Evolutionary conservation across 2,888 invertebrate genomes (phyloP).

Genomic region (Leptopterna dolabrata): DNA sequence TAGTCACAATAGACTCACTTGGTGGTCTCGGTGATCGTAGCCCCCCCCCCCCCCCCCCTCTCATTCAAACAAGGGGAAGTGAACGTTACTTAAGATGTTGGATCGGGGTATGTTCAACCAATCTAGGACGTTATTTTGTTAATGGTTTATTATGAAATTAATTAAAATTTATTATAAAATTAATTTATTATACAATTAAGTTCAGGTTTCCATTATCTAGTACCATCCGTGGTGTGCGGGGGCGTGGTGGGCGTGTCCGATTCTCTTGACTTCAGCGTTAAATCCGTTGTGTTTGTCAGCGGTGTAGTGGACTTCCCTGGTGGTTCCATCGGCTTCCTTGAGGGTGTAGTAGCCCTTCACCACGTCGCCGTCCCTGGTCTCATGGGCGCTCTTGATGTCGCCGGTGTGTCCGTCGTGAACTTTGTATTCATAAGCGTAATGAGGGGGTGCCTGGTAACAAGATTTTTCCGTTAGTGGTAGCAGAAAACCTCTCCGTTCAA

Average conservation of each 20-base stretch:
- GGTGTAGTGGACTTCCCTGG: constrained; percentile 63
- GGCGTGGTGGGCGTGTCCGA: constrained; percentile 62
- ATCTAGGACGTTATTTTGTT: too few species aligned
- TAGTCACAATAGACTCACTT: too few species aligned
- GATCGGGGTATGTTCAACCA: too few species aligned
- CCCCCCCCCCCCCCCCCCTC: too few species aligned
- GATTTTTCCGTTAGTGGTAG: not conserved
- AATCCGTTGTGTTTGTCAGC: constrained; percentile 64
- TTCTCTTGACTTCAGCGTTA: constrained; percentile 63
- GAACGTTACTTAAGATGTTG: too few species aligned
- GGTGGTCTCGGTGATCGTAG: too few species aligned
- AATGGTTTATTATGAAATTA: too few species aligned
- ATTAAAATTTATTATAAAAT: too few species aligned
- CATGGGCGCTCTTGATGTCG: constrained; percentile 63
- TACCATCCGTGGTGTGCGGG: constrained; percentile 24
- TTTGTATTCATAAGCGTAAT: constrained; percentile 63
- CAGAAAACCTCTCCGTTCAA: not conserved
- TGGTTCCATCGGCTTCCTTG: constrained; percentile 63
- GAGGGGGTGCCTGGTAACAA: constrained; percentile 61
- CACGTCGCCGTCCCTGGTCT: constrained; percentile 62
- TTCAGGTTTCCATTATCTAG: not conserved
- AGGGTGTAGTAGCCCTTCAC: constrained; percentile 63
- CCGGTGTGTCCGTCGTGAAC: constrained; percentile 63
- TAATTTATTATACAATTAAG: too few species aligned
- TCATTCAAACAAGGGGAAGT: too few species aligned